phyloP scores from a whole-genome alignment of 2,113 vertebrate genomes.

The Atlantisia rogersi region DNA sequence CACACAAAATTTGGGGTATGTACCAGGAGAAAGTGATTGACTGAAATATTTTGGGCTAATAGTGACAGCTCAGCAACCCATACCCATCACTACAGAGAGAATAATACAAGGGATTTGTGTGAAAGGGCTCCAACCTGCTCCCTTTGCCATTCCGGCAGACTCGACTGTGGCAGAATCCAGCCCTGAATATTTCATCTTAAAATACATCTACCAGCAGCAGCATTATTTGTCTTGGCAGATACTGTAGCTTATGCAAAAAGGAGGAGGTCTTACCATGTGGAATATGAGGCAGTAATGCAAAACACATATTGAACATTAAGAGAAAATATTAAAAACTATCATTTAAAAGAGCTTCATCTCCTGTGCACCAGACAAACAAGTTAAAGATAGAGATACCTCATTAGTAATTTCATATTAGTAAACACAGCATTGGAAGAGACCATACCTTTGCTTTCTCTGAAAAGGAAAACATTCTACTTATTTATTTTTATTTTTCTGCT shows the following conservation, averaged over 20 bases:
- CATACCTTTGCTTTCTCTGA: constrained; percentile 78
- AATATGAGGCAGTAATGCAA: constrained; percentile 53
- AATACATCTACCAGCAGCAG: neutral
- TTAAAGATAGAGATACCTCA: neutral
- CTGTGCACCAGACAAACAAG: neutral
- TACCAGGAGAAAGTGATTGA: neutral
- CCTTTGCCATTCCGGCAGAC: neutral
- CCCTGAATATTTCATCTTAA: constrained; percentile 9
- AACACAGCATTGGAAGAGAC: constrained; percentile 60
- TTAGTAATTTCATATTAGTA: constrained; percentile 18
- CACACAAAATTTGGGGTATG: neutral
- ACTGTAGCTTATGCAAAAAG: constrained; percentile 23
- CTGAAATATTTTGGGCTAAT: neutral
- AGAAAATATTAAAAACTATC: neutral
- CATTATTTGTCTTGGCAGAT: constrained; percentile 5
- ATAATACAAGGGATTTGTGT: neutral
- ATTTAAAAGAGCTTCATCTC: neutral
- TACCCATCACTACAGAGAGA: neutral
- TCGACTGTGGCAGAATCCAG: neutral
- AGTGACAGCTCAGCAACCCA: neutral
- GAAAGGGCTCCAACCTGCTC: neutral
- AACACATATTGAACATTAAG: constrained; percentile 28
- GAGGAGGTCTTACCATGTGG: constrained; percentile 56
- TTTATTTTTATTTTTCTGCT: constrained; percentile 25
- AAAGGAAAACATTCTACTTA: constrained; percentile 76